Conservation (phyloP, 2,113 vertebrate genomes). For the Laterallus jamaicensis region DNA sequence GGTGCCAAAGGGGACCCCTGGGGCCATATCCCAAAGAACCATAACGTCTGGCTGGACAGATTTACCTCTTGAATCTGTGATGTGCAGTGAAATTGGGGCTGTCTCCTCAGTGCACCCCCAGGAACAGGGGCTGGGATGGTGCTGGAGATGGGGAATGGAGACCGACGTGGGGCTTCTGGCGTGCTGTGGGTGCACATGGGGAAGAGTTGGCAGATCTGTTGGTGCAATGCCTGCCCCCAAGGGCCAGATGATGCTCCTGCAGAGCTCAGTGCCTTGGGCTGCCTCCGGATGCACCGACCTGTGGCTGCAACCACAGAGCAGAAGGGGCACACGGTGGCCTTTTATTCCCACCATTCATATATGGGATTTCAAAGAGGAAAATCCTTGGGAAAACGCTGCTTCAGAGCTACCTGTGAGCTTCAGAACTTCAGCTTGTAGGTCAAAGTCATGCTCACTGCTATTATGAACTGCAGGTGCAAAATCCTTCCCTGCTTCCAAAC, state of each 20-base stretch:
- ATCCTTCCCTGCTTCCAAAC: not conserved
- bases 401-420: not conserved
- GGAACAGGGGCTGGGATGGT: not conserved
- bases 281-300: accelerated
- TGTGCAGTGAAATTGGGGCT: accelerated
- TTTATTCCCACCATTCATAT: not conserved
- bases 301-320: accelerated
- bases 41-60: accelerated
- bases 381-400: not conserved
- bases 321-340: accelerated
- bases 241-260: accelerated
- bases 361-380: not conserved
- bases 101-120: accelerated
- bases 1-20: not conserved
- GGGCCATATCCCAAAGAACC: not conserved
- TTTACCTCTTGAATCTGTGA: accelerated
- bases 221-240: too few relatives aligned
- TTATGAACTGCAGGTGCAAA: not conserved
- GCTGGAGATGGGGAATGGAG: not conserved
- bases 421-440: not conserved
- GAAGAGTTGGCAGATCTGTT: too few relatives aligned
- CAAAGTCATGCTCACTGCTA: not conserved
- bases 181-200: too few relatives aligned
- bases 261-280: accelerated
- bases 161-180: accelerated